Percentiles rank a stretch among this genome's conserved stretches.
These are phyloP conservation scores for Sitta carolinensis DNA, from an alignment of 2,797 vertebrate species.

Conservation along the genomic window DNA sequence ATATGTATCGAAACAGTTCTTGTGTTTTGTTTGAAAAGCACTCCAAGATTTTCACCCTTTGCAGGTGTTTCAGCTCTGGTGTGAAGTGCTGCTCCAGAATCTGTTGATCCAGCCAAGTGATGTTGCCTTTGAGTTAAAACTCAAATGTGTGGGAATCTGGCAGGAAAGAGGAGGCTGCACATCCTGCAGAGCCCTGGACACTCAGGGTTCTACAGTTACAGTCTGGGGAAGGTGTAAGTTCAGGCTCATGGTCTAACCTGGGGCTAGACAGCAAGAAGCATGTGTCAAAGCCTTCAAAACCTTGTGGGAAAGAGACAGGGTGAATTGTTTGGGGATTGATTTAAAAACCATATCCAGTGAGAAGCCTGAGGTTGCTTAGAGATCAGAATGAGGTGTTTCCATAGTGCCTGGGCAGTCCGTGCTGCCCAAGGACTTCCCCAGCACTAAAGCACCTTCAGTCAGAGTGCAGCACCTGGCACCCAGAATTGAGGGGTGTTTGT, in stretches of 20 bases:
- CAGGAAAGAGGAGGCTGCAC: not conserved
- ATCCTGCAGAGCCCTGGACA: not conserved
- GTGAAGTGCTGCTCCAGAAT: not conserved
- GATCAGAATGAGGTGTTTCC: not conserved
- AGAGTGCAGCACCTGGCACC: not conserved
- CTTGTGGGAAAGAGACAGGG: not conserved
- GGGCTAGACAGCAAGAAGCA: not conserved
- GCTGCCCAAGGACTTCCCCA: not conserved
- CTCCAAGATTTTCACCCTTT: not conserved
- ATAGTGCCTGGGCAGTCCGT: not conserved
- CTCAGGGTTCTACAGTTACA: not conserved
- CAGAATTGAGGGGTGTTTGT: not conserved
- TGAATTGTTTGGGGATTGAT: not conserved
- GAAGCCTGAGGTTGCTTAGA: not conserved
- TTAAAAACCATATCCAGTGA: not conserved
- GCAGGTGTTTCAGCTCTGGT: not conserved
- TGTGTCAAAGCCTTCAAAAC: not conserved
- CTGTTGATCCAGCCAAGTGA: not conserved
- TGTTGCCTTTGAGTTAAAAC: not conserved
- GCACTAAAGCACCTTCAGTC: not conserved
- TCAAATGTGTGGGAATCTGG: not conserved
- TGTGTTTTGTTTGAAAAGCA: conserved; percentile 4
- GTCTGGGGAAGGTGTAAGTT: not conserved
- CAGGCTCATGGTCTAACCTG: rapidly evolving
- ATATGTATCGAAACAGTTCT: not conserved